Evolutionary conservation across 2,113 vertebrate genomes (phyloP).

Genomic region (Cynopterus brachyotis): DNA sequence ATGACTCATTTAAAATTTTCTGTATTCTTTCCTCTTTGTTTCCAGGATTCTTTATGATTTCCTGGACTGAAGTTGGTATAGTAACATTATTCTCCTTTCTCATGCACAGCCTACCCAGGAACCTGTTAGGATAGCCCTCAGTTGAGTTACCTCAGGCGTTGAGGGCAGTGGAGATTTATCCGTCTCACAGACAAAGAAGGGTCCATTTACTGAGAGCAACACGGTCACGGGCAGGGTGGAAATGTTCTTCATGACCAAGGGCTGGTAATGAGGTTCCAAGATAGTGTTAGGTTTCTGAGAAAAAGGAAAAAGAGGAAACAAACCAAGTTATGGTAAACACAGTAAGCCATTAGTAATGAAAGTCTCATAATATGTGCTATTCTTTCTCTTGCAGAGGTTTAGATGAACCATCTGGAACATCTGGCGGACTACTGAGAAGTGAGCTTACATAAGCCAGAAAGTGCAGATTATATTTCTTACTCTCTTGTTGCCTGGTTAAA

Average conservation of each 20-base stretch:
- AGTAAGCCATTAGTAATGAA: background rate
- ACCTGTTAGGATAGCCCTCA: background rate
- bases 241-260: constrained; percentile 86
- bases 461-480: background rate
- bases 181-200: constrained; percentile 85
- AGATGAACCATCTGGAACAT: background rate
- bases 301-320: constrained; percentile 27
- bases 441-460: background rate
- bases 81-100: background rate
- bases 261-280: constrained; percentile 82
- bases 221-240: constrained; percentile 85
- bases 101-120: background rate
- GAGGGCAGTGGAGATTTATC: constrained; percentile 37
- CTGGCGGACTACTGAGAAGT: background rate
- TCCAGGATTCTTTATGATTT: background rate
- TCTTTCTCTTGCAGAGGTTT: background rate
- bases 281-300: constrained; percentile 77
- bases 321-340: background rate
- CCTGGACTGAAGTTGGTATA: background rate
- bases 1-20: background rate
- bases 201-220: constrained; percentile 80
- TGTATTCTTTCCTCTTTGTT: background rate
- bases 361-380: background rate
- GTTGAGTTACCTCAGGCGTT: constrained; percentile 67
- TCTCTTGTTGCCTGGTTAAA: background rate